Base-by-base conservation (phyloP, 2,888 invertebrate species). In the Polydrusus pterygomalis region DNA sequence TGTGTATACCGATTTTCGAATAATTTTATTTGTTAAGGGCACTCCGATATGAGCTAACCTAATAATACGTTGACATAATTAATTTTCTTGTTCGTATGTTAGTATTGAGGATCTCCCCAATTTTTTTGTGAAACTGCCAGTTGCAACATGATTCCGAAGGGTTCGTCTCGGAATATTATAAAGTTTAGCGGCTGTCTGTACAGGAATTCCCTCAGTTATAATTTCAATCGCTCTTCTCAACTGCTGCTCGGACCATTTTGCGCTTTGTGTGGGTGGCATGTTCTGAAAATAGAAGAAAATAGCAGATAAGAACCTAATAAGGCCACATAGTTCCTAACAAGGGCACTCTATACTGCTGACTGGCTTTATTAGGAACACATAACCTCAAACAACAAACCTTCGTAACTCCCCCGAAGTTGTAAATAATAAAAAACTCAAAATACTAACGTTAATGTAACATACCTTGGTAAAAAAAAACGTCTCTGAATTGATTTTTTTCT, bases 311-410 rank as follows among this genome's bases (percentile, higher is more conserved):
- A 65, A 65, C 65, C 47, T 60, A 60, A 18, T 60, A 51, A 51
- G 54, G 60, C 20, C 60, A 18, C 60, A 60, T 60, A 60, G 18
- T 60, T 60, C 18, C 60, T 64, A 64, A 64, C 45, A 67, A 67
- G 20, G 67, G 17, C 67, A 67, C 67, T 67, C 9, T 67, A 67
- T 51, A 67, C 30, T 64, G 45, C 45, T 6, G 64, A 45, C 25
- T 25, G 25, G 25, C 25, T 5, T 25, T 25, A 25, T 25, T 25
- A 25, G 25, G 25, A 25, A 25, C 64, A 45, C 49, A 17, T 64
- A 64, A 64, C 43, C 45, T 64, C 17, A 64, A 64, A 64, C 64
- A 64, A 64, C 49, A 64, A 64, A 64, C 64, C 64, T 60, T 60
- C 34, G 34, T 34, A 60, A 60, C 60, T 60, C 34, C 38, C 45